Evolutionary conservation across 2,797 vertebrate species (phyloP).

Genomic region (Gephyroberyx darwinii): DNA sequence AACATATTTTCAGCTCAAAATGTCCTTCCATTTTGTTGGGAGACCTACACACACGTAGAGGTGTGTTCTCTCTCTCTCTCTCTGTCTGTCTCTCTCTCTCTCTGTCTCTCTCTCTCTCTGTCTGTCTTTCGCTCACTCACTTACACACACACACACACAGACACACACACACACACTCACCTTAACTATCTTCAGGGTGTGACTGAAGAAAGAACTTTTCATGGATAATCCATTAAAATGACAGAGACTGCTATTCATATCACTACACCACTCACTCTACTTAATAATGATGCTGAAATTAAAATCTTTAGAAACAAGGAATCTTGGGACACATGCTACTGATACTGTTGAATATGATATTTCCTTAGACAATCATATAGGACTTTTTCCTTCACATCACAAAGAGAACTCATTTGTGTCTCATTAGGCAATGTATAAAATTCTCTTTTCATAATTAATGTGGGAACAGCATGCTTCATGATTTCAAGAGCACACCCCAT

Average conservation of each 20-base stretch:
- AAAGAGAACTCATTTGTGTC: conserved; percentile 40
- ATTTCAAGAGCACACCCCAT: conserved; percentile 12
- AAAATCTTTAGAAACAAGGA: conserved; percentile 7
- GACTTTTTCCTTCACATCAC: not conserved
- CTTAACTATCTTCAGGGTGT: conserved; percentile 18
- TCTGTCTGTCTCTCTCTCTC: not conserved
- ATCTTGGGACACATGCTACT: not conserved
- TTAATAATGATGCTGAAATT: conserved; percentile 14
- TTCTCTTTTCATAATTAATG: conserved; percentile 62
- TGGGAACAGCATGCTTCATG: conserved; percentile 32
- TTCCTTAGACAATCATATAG: conserved; percentile 27
- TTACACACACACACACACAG: not conserved
- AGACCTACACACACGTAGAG: conserved; percentile 15
- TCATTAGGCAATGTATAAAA: conserved; percentile 46
- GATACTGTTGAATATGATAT: conserved; percentile 33
- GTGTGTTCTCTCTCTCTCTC: not conserved
- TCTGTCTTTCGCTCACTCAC: not conserved
- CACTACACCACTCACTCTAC: not conserved
- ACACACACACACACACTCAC: not conserved
- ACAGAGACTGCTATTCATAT: conserved; percentile 10
- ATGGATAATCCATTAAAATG: conserved; percentile 24
- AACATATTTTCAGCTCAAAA: conserved; percentile 37
- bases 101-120: not conserved
- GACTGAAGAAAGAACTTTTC: conserved; percentile 27
- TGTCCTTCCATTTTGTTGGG: conserved; percentile 26